These are phyloP conservation scores for Erythrocercus mccallii DNA, from an alignment of 2,113 vertebrate genomes.

Conservation along the genomic window DNA sequence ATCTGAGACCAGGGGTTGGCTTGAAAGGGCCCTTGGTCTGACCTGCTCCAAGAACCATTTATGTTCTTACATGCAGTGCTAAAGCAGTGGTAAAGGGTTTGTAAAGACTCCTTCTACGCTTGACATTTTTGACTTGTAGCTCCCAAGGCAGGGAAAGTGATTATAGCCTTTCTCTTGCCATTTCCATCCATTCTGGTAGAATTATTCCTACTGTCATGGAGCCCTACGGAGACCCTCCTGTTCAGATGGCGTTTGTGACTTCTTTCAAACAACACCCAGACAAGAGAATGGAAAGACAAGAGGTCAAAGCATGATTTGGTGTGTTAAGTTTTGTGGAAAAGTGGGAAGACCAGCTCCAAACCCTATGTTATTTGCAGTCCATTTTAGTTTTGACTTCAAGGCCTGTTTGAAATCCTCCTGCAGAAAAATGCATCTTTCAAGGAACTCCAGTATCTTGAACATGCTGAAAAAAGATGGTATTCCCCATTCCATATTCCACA, in stretches of 20 bases:
- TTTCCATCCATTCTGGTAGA: neutral
- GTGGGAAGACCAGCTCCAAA: neutral
- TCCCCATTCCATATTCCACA: neutral
- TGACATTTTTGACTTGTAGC: neutral
- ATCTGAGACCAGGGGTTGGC: neutral
- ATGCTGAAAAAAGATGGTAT: neutral
- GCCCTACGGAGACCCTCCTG: neutral
- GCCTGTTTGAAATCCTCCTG: conserved; percentile 61
- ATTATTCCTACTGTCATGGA: neutral
- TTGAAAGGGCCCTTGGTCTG: neutral
- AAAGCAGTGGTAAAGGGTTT: neutral
- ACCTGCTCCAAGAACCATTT: neutral
- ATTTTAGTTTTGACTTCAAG: conserved; percentile 65
- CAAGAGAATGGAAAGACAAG: neutral
- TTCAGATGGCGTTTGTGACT: neutral
- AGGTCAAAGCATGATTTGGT: neutral
- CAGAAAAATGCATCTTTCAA: conserved; percentile 47
- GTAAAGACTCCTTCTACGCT: neutral
- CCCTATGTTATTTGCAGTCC: conserved; percentile 5
- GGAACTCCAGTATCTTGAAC: neutral
- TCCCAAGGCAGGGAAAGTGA: neutral
- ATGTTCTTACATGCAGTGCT: neutral
- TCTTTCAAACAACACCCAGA: neutral
- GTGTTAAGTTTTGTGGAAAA: neutral
- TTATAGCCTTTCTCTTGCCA: neutral